A percentile compares a stretch with the other conserved stretches of the same genome.
phyloP scores from a whole-genome alignment of 2,888 invertebrate species.

The Xylota sylvarum region DNA sequence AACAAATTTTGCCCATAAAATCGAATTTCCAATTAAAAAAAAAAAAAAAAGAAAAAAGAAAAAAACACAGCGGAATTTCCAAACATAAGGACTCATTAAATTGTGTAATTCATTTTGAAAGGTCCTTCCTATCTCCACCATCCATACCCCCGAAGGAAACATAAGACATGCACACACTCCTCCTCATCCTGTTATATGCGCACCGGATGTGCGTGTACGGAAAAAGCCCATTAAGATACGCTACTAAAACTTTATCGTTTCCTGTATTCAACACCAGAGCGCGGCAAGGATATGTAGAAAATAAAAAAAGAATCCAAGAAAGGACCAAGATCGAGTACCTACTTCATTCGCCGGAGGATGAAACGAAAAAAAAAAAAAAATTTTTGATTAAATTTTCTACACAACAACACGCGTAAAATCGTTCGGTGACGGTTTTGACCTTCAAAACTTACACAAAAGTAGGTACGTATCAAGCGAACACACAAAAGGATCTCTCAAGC shows the following conservation, averaged over 20 bases:
- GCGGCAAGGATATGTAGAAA: background rate
- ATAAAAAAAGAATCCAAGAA: background rate
- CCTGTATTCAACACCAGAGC: slow-evolving; percentile 35
- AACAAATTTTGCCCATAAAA: slow-evolving; percentile 52
- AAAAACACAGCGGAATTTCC: slow-evolving; percentile 22
- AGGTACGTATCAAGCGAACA: background rate
- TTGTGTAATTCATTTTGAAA: slow-evolving; percentile 54
- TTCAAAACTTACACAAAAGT: slow-evolving; percentile 22
- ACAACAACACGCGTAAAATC: slow-evolving; percentile 39
- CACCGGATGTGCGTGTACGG: slow-evolving; percentile 65
- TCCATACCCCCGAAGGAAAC: background rate
- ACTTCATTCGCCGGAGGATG: slow-evolving; percentile 2
- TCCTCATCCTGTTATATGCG: slow-evolving; percentile 8
- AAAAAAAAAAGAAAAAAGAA: slow-evolving; percentile 19
- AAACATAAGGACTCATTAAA: slow-evolving; percentile 49
- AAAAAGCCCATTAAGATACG: slow-evolving; percentile 57
- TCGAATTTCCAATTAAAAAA: slow-evolving; percentile 64
- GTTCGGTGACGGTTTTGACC: slow-evolving; percentile 20
- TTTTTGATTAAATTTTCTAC: slow-evolving; percentile 64
- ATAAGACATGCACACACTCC: slow-evolving; percentile 37
- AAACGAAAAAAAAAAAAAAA: slow-evolving; percentile 28
- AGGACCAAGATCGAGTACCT: slow-evolving; percentile 35
- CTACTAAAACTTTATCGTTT: slow-evolving; percentile 68
- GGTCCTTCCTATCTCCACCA: slow-evolving; percentile 10
- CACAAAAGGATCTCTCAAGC: slow-evolving; percentile 5